Conservation (phyloP, 2,888 invertebrate genomes). For the Bembecia ichneumoniformis region DNA sequence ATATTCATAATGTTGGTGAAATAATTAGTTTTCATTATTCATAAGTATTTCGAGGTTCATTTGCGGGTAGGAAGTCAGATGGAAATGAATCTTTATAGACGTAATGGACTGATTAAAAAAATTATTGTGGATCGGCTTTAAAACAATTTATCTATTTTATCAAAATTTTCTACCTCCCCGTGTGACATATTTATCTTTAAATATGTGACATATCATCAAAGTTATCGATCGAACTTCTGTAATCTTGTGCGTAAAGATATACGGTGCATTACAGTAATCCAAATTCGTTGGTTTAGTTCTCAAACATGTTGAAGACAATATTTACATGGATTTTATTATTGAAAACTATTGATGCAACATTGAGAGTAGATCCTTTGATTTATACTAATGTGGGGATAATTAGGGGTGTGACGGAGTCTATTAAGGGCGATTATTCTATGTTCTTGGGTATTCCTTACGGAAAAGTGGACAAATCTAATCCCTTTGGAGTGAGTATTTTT, state of each 20-base stretch:
- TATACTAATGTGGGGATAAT: constrained; percentile 24
- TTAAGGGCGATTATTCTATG: constrained; percentile 28
- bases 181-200: too few species aligned
- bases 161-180: too few species aligned
- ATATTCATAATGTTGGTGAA: constrained; percentile 4
- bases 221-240: too few species aligned
- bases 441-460: constrained; percentile 51
- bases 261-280: too few species aligned
- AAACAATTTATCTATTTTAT: too few species aligned
- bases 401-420: constrained; percentile 21
- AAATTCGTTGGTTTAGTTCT: too few species aligned
- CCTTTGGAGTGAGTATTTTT: constrained; percentile 42
- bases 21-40: constrained; percentile 8
- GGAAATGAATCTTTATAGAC: constrained; percentile 6
- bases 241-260: too few species aligned
- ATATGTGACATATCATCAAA: too few species aligned
- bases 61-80: neutral
- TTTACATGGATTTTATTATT: neutral
- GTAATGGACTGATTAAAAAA: too few species aligned
- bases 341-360: neutral
- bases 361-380: constrained; percentile 21
- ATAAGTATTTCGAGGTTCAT: constrained; percentile 3
- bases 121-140: too few species aligned
- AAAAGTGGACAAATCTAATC: constrained; percentile 30
- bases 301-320: neutral